These are phyloP conservation scores for Mormyrus proboscirostris DNA, from an alignment of 2,797 vertebrate genomes.

Conservation along the genomic window DNA sequence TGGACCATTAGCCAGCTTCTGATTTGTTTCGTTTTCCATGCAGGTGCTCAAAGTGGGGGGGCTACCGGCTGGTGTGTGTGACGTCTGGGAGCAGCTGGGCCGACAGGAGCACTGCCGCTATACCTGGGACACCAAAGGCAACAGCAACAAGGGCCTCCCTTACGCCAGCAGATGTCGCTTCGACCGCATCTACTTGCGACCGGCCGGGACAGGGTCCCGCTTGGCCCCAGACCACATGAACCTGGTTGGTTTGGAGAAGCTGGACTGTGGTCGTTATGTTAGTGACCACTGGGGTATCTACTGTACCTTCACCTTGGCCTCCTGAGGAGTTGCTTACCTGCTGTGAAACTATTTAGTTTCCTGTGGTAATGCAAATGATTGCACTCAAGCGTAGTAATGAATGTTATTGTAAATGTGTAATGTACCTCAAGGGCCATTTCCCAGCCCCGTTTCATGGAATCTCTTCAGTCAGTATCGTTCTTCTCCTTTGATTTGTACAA, in stretches of 20 bases:
- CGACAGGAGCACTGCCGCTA: conserved; percentile 81
- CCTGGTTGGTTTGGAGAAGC: conserved; percentile 82
- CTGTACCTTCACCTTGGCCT: conserved; percentile 63
- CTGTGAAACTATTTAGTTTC: background rate
- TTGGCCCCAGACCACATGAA: conserved; percentile 75
- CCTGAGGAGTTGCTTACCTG: background rate
- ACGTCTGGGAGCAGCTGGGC: conserved; percentile 83
- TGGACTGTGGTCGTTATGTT: conserved; percentile 82
- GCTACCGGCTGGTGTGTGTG: conserved; percentile 65
- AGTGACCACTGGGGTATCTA: conserved; percentile 97
- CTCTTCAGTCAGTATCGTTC: background rate
- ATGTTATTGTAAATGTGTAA: background rate
- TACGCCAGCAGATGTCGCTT: conserved; percentile 76
- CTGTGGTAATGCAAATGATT: background rate
- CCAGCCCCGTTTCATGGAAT: background rate
- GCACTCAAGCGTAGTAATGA: background rate
- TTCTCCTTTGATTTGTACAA: background rate
- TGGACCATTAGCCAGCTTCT: background rate
- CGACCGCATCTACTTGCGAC: conserved; percentile 76
- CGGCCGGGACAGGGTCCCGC: conserved; percentile 48
- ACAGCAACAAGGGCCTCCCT: conserved; percentile 68
- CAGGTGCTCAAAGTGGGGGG: conserved; percentile 75
- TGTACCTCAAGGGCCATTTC: background rate
- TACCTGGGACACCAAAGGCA: conserved; percentile 87
- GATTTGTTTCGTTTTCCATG: conserved; percentile 19